Evolutionary conservation across 2,888 invertebrate species (phyloP).

Genomic region (Tiliacea citrago): DNA sequence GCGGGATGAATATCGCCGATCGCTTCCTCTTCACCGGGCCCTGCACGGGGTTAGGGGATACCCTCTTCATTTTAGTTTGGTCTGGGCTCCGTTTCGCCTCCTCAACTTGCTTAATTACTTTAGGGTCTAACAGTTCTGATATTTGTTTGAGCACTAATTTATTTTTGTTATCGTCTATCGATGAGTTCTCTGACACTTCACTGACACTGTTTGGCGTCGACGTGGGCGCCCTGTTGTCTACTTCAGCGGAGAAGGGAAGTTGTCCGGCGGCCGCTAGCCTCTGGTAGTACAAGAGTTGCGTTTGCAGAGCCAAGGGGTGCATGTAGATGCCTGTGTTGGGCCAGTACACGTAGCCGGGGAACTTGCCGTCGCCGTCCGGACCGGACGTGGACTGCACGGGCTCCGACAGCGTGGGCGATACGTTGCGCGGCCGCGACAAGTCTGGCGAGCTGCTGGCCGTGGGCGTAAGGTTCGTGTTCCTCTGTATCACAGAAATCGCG

Average conservation of each 20-base stretch:
- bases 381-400: conserved; percentile 82
- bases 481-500: conserved; percentile 87
- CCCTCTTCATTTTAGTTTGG: conserved; percentile 85
- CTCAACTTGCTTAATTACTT: conserved; percentile 83
- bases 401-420: conserved; percentile 84
- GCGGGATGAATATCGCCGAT: conserved; percentile 96
- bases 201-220: conserved; percentile 79
- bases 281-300: conserved; percentile 94
- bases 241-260: conserved; percentile 83
- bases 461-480: conserved; percentile 82
- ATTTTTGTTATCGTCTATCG: conserved; percentile 84
- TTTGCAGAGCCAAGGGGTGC: conserved; percentile 94
- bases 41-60: conserved; percentile 81
- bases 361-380: conserved; percentile 81
- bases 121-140: conserved; percentile 86
- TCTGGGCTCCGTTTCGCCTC: conserved; percentile 80
- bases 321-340: conserved; percentile 93
- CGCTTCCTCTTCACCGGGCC: conserved; percentile 93
- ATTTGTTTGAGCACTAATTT: conserved; percentile 88
- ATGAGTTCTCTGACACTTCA: conserved; percentile 79
- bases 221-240: conserved; percentile 73
- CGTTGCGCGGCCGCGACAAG: conserved; percentile 76
- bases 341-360: conserved; percentile 92
- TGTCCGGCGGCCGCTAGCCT: conserved; percentile 91
- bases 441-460: conserved; percentile 87